Conservation (phyloP, 2,113 vertebrate genomes). For the Corythoichthys intestinalis region DNA sequence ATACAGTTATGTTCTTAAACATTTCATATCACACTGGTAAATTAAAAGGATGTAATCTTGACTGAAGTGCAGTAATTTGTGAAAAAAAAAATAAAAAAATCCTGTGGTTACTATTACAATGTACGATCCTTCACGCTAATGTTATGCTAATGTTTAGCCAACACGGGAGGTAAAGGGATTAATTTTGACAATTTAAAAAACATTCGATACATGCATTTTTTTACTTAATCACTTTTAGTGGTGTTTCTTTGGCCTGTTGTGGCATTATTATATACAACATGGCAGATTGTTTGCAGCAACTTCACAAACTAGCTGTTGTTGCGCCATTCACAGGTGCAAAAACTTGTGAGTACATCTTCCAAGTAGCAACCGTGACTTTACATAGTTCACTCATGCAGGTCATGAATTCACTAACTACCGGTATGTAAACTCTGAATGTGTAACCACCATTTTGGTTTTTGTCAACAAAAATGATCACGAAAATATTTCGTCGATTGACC, state of each 20-base stretch:
- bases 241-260: constrained; percentile 16
- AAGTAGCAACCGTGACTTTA: no score
- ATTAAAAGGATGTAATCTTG: not conserved
- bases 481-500: no score
- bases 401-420: no score
- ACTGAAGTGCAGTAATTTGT: not conserved
- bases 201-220: not conserved
- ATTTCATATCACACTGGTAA: not conserved
- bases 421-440: no score
- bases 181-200: not conserved
- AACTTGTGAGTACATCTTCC: no score
- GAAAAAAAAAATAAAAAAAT: not conserved
- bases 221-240: no score
- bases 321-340: no score
- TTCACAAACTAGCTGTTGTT: constrained; percentile 5
- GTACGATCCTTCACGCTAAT: not conserved
- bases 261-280: constrained; percentile 23
- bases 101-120: not conserved
- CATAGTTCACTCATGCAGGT: no score
- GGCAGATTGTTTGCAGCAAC: not conserved
- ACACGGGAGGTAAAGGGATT: not conserved
- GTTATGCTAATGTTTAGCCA: no score
- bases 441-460: no score
- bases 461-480: no score
- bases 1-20: not conserved